Percentiles rank a stretch among this genome's conserved stretches.
Conservation (phyloP, 2,113 vertebrate genomes). For the Craseonycteris thonglongyai region DNA sequence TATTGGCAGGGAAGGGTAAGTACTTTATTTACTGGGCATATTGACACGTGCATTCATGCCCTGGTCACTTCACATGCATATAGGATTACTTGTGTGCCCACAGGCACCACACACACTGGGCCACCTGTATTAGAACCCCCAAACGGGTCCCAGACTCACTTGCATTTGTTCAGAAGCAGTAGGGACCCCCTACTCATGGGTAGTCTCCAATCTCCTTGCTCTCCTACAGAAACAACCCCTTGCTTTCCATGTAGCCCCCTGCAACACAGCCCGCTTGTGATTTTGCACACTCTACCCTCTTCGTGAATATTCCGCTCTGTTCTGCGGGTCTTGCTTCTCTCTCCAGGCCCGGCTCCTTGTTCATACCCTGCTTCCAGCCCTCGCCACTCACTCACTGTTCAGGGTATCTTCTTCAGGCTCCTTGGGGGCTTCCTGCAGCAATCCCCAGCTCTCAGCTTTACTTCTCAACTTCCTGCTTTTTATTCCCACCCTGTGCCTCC, state of each 20-base stretch:
- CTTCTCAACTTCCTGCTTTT: slow-evolving; percentile 43
- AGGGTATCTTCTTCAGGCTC: slow-evolving; percentile 35
- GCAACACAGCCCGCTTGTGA: slow-evolving; percentile 15
- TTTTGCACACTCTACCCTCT: neutral
- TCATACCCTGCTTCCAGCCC: slow-evolving; percentile 3
- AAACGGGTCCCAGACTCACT: neutral
- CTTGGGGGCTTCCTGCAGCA: slow-evolving; percentile 27
- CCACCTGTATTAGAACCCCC: slow-evolving; percentile 34
- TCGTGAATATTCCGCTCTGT: neutral
- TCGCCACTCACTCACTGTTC: slow-evolving; percentile 29
- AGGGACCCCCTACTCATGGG: neutral
- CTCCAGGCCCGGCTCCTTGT: slow-evolving; percentile 17
- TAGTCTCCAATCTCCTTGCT: neutral
- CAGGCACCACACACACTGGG: neutral
- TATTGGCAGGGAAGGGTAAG: slow-evolving; percentile 18
- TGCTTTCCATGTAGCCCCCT: slow-evolving; percentile 41
- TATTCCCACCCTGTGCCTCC: neutral
- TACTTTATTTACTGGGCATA: slow-evolving; percentile 13
- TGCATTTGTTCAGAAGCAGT: slow-evolving; percentile 42
- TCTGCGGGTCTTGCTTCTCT: slow-evolving; percentile 45
- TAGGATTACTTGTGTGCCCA: slow-evolving; percentile 25
- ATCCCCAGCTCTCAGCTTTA: neutral
- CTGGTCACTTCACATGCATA: slow-evolving; percentile 18
- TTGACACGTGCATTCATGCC: slow-evolving; percentile 1
- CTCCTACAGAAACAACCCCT: slow-evolving; percentile 19